Evolutionary conservation across 2,797 vertebrate species (phyloP), one percentile per base, ranked within the genome.

Genomic region (Darevskia mixta): DNA sequence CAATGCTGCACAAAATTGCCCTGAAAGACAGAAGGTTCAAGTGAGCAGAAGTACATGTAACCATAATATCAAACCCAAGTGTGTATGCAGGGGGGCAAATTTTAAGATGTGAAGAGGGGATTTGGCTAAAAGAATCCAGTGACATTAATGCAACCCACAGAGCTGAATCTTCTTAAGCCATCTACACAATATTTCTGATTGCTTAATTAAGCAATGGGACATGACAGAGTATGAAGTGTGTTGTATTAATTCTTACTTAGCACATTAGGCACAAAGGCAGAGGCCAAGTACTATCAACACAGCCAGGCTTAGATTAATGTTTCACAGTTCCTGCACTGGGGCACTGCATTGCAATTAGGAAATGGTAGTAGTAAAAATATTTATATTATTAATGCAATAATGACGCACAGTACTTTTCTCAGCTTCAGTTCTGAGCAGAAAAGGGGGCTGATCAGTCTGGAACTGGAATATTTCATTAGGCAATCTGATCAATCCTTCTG

Each of bases 391-490:
- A 87, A 92, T 91, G 84, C 91, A 91, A 86, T 90, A 92, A 87
- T 18, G 79, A 49, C 18, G 92, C 94, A 94, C 86, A 89, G 83
- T 23, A 49, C 61, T 92, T 89, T 92, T 92, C 85, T 88, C 58
- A 64, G 82, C 85, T 78, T 89, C 32, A 73, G 32, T 73, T n/a
- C 43, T 61, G 0, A 87, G 71, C 32, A 17, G 0, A 82, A 92
- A 94, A 92, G 88, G 85, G 79, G 11, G 1, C 73, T 96, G 94
- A 94, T 90, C 93, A 86, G 45, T 90, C 86, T 58, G 61, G 92
- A 86, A 64, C 87, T 83, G 27, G 64, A 78, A 91, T 20, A 38
- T 76, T 84, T 92, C 77, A 84, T 87, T 91, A 95, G 88, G 91
- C 85, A 55, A 88, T 87, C 87, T 89, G 84, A 88, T 90, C 83